Evolutionary conservation across 2,888 invertebrate genomes (phyloP).

Genomic region (Catocala nupta): DNA sequence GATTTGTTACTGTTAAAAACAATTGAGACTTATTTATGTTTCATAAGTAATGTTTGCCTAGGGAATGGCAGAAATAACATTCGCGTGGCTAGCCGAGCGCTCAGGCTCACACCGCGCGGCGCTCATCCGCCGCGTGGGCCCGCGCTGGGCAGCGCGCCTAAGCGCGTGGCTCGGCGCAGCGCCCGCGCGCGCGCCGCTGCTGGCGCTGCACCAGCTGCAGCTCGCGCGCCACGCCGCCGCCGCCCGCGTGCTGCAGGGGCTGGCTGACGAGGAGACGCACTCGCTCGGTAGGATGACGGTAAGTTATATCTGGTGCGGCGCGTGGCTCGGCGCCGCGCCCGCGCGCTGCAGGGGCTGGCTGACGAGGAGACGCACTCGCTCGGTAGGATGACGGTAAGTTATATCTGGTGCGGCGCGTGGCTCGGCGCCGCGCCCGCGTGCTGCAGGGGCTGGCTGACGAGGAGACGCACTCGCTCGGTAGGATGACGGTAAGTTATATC

Average conservation of each 20-base stretch:
- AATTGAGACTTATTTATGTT: not conserved
- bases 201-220: slow-evolving; percentile 53
- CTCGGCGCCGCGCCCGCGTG: slow-evolving; percentile 44
- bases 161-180: slow-evolving; percentile 43
- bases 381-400: slow-evolving; percentile 89
- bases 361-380: slow-evolving; percentile 89
- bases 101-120: slow-evolving; percentile 23
- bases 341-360: slow-evolving; percentile 80
- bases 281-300: slow-evolving; percentile 90
- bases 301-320: no score
- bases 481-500: slow-evolving; percentile 87
- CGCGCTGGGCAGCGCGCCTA: slow-evolving; percentile 35
- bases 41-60: slow-evolving; percentile 34
- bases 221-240: slow-evolving; percentile 38
- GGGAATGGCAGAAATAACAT: slow-evolving; percentile 69
- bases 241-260: slow-evolving; percentile 79
- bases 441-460: slow-evolving; percentile 81
- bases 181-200: slow-evolving; percentile 38
- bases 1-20: no score
- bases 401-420: no score
- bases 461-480: slow-evolving; percentile 89
- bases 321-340: slow-evolving; percentile 41
- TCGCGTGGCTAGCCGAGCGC: slow-evolving; percentile 59
- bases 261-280: slow-evolving; percentile 86
- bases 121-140: slow-evolving; percentile 42